Evolutionary conservation across 2,888 invertebrate species (phyloP).

Genomic region (Dolichomitus sp.): DNA sequence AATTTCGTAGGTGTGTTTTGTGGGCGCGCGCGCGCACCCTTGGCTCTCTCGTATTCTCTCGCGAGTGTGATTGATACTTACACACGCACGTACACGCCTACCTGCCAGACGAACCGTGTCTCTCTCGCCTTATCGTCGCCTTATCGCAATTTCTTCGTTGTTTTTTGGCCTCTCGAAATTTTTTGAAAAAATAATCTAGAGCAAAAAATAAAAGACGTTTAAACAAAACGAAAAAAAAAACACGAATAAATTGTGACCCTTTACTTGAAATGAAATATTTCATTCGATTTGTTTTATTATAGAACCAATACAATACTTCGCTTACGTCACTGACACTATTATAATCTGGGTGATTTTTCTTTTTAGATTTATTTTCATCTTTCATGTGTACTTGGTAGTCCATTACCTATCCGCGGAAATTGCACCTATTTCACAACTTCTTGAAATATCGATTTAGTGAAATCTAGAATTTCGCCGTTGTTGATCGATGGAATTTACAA

Average conservation of each 20-base stretch:
- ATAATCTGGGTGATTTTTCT: slow-evolving; percentile 67
- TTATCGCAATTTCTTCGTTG: neutral
- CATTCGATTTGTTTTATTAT: slow-evolving; percentile 78
- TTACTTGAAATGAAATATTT: slow-evolving; percentile 58
- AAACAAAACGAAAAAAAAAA: slow-evolving; percentile 26
- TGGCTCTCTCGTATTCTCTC: slow-evolving; percentile 1
- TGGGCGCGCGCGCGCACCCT: neutral
- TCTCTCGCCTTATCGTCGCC: slow-evolving; percentile 7
- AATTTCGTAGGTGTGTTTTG: slow-evolving; percentile 5
- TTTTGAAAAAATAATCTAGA: neutral
- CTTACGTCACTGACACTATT: slow-evolving; percentile 80
- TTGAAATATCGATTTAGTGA: slow-evolving; percentile 6
- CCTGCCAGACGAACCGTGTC: slow-evolving; percentile 62
- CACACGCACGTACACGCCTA: slow-evolving; percentile 64
- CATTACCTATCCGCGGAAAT: slow-evolving; percentile 78
- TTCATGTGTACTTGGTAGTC: slow-evolving; percentile 70
- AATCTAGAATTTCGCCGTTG: neutral
- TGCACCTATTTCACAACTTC: slow-evolving; percentile 67
- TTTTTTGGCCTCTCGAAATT: neutral
- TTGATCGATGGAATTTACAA: slow-evolving; percentile 17
- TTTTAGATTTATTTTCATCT: slow-evolving; percentile 48
- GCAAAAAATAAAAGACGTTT: neutral
- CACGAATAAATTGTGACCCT: slow-evolving; percentile 37
- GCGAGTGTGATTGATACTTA: slow-evolving; percentile 56
- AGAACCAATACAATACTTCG: slow-evolving; percentile 83